A percentile compares a stretch with the other conserved stretches of the same genome.
Evolutionary conservation across 2,888 invertebrate species (phyloP).

Genomic region (Leucoma salicis): DNA sequence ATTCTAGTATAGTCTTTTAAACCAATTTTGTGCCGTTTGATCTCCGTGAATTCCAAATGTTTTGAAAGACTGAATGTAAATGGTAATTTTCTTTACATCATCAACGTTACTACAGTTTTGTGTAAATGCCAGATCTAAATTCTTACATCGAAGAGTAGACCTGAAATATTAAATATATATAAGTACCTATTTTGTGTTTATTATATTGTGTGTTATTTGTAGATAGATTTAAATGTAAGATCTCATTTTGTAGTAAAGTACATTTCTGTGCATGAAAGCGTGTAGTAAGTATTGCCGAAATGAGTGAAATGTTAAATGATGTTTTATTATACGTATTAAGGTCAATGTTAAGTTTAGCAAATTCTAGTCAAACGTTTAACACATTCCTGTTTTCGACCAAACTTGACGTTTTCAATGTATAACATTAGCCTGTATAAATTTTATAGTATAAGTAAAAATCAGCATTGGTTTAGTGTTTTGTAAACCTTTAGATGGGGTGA

Average conservation of each 20-base stretch:
- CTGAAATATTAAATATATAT: slow-evolving; percentile 11
- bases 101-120: not conserved
- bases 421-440: slow-evolving; percentile 29
- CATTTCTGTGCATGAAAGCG: slow-evolving; percentile 32
- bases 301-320: slow-evolving; percentile 64
- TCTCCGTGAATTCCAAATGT: slow-evolving; percentile 65
- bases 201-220: slow-evolving; percentile 51
- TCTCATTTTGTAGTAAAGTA: slow-evolving; percentile 67
- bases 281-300: slow-evolving; percentile 41
- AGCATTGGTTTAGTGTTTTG: slow-evolving; percentile 28
- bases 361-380: slow-evolving; percentile 80
- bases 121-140: slow-evolving; percentile 8
- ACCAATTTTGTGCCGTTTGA: slow-evolving; percentile 49
- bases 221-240: slow-evolving; percentile 46
- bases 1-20: slow-evolving; percentile 34
- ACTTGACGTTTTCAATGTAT: slow-evolving; percentile 62
- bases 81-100: slow-evolving; percentile 4
- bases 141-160: slow-evolving; percentile 1
- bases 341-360: slow-evolving; percentile 80
- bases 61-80: slow-evolving; percentile 55
- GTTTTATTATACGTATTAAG: slow-evolving; percentile 76
- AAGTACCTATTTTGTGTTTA: slow-evolving; percentile 35
- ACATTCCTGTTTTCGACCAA: slow-evolving; percentile 82
- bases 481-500: slow-evolving; percentile 13
- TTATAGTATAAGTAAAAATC: slow-evolving; percentile 33